Percentiles rank a stretch among this genome's conserved stretches.
These are phyloP conservation scores for Brassicogethes aeneus DNA, from an alignment of 2,888 invertebrate species.

Conservation along the genomic window DNA sequence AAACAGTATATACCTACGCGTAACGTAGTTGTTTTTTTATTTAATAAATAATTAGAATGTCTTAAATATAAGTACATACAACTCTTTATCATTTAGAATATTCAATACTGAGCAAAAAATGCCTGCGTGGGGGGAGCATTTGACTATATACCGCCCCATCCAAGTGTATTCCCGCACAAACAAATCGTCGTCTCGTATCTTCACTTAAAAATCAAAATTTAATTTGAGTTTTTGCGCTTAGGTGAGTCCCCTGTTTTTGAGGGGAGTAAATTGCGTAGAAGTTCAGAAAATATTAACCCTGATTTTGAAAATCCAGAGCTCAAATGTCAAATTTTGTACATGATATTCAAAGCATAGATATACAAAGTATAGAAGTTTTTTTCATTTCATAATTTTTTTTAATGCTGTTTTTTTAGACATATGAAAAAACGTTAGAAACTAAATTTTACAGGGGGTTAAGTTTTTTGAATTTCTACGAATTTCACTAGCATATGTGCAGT, in stretches of 20 bases:
- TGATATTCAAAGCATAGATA: no score
- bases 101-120: slow-evolving; percentile 43
- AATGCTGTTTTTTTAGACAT: no score
- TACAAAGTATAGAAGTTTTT: no score
- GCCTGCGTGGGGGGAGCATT: slow-evolving; percentile 33
- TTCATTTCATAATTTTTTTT: no score
- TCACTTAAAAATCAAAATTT: neutral
- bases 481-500: no score
- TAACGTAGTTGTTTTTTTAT: slow-evolving; percentile 41
- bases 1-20: slow-evolving; percentile 42
- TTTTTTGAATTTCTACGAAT: no score
- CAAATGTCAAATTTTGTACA: no score
- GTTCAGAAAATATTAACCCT: neutral
- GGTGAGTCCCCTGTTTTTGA: no score
- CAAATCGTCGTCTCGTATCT: neutral
- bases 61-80: slow-evolving; percentile 41
- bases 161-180: neutral
- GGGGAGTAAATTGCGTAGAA: no score
- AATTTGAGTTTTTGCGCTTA: neutral
- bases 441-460: no score
- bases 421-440: no score
- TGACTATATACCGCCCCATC: neutral
- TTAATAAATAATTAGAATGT: slow-evolving; percentile 34
- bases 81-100: slow-evolving; percentile 43
- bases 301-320: neutral